Percentiles rank a stretch among this genome's conserved stretches.
Conservation (phyloP, 1,140 invertebrate species). For the Oreohelix idahoensis region DNA sequence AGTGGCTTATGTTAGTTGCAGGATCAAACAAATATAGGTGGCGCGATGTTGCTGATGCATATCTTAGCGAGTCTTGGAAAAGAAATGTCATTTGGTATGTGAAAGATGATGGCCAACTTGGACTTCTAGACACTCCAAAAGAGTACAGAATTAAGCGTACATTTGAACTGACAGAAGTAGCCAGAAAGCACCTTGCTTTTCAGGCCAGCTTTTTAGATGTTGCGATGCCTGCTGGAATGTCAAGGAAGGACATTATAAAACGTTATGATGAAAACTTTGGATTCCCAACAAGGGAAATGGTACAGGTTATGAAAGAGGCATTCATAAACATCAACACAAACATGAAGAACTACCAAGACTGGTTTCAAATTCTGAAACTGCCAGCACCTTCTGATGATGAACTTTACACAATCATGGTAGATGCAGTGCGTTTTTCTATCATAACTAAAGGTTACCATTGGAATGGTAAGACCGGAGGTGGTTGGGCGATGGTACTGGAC, state of each 20-base stretch:
- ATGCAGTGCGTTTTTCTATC: conserved; percentile 49
- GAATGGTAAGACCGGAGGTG: conserved; percentile 49
- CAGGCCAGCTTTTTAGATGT: conserved; percentile 64
- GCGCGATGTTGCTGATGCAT: conserved; percentile 55
- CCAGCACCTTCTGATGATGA: conserved; percentile 53
- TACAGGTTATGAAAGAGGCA: conserved; percentile 54
- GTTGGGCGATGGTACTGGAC: conserved; percentile 51
- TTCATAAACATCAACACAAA: conserved; percentile 47
- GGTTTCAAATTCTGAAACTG: conserved; percentile 62
- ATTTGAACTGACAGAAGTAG: conserved; percentile 52
- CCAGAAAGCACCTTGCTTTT: conserved; percentile 61
- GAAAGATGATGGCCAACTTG: conserved; percentile 61
- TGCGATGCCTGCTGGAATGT: conserved; percentile 57
- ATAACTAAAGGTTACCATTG: conserved; percentile 55
- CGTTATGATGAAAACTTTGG: conserved; percentile 61
- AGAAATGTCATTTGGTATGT: conserved; percentile 66
- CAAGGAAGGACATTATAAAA: conserved; percentile 49
- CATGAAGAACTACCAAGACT: conserved; percentile 55
- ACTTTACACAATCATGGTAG: conserved; percentile 48
- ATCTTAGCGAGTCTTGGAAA: conserved; percentile 57
- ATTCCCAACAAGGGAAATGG: conserved; percentile 59
- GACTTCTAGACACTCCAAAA: conserved; percentile 55
- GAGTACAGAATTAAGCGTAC: conserved; percentile 54
- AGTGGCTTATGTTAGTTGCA: conserved; percentile 60
- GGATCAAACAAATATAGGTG: conserved; percentile 62